phyloP scores from a whole-genome alignment of 1,140 invertebrate species.

The Zaprionus tsacasi region DNA sequence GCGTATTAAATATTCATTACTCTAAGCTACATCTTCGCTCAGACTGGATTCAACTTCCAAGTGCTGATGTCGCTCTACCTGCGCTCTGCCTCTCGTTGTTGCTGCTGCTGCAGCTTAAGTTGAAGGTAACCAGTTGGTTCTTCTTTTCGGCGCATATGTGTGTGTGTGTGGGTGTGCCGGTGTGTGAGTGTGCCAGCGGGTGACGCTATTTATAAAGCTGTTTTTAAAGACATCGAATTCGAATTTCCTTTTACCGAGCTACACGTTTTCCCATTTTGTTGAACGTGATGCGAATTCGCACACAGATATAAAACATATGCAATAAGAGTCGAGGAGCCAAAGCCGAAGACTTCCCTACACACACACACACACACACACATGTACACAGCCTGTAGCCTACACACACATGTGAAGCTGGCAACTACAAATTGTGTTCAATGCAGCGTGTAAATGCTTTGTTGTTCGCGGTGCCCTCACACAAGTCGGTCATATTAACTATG shows the following conservation, averaged over 20 bases:
- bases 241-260: slow-evolving; percentile 68
- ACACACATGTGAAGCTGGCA: not conserved
- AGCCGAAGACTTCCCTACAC: slow-evolving; percentile 16
- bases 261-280: slow-evolving; percentile 69
- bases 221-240: slow-evolving; percentile 81
- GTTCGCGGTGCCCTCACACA: slow-evolving; percentile 13
- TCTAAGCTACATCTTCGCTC: slow-evolving; percentile 63
- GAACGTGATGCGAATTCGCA: slow-evolving; percentile 74
- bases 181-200: slow-evolving; percentile 4
- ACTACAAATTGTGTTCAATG: slow-evolving; percentile 45
- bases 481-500: slow-evolving; percentile 4
- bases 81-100: slow-evolving; percentile 10
- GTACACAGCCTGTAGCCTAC: slow-evolving; percentile 1
- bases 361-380: slow-evolving; percentile 7
- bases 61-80: slow-evolving; percentile 19
- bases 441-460: slow-evolving; percentile 56
- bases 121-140: slow-evolving; percentile 28
- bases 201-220: slow-evolving; percentile 59
- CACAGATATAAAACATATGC: slow-evolving; percentile 57
- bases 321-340: slow-evolving; percentile 35
- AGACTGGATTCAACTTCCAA: slow-evolving; percentile 38
- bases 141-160: slow-evolving; percentile 6
- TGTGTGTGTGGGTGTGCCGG: slow-evolving; percentile 10
- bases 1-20: slow-evolving; percentile 80
- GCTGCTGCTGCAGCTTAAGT: slow-evolving; percentile 26